Evolutionary conservation across 1,140 invertebrate genomes (phyloP), one percentile per base, ranked within the genome.

Genomic region (Formica selysi): DNA sequence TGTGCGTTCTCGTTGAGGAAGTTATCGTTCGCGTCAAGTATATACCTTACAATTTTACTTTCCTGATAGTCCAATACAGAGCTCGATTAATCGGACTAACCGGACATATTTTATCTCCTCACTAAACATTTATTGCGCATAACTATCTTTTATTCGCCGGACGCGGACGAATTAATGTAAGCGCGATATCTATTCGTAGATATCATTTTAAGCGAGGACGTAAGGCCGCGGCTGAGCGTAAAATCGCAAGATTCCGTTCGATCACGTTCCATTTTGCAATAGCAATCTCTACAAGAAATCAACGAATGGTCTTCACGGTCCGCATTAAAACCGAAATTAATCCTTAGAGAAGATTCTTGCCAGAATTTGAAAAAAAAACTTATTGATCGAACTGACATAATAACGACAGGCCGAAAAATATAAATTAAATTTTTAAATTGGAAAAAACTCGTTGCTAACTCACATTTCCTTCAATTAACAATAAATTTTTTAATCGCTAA

Each of bases 171-270:
- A 68, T 48, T 68, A 76, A 87, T 61, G 36, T 22, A 59, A 61
- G 74, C 70, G 76, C 81, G 76, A 85, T 89, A 87, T 70, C 65
- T 16, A 84, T 68, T 67, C 22, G 78, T 71, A 44, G 51, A 64
- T 86, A 90, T 91, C 90, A 91, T 86, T 16, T 86, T 87, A 90
- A 81, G 64, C 32, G n/a, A 36, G 54, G 57, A 86, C 67, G 65
- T 61, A 70, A 89, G 86, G 78, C 76, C 65, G 76, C 85, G 62
- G 41, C 26, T n/a, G 65, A 78, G 80, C 89, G 76, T 91, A 89
- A 91, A 91, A 91, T 91, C 89, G 80, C 65, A 64, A 80, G 85
- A 91, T 88, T 90, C 87, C 85, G 54, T 74, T 79, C 80, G 70
- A 85, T 59, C 74, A 44, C 68, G 54, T 84, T 68, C 22, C 73